Evolutionary conservation across 2,797 vertebrate genomes (phyloP).

Genomic region (Ptychadena robeensis): DNA sequence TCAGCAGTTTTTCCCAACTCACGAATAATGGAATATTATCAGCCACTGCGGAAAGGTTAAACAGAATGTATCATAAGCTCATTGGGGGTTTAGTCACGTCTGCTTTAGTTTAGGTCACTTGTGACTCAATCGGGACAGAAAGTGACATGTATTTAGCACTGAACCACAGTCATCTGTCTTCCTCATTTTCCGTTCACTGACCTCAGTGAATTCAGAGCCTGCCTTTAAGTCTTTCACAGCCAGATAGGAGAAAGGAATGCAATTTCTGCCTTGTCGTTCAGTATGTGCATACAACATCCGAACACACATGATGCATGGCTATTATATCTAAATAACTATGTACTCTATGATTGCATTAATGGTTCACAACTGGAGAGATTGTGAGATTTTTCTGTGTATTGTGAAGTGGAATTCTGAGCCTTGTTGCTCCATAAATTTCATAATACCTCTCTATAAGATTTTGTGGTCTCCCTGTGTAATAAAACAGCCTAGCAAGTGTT

Average conservation of each 20-base stretch:
- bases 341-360: constrained; percentile 36
- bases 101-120: constrained; percentile 50
- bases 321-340: constrained; percentile 27
- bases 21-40: constrained; percentile 26
- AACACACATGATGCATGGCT: constrained; percentile 26
- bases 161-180: constrained; percentile 49
- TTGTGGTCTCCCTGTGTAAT: constrained; percentile 43
- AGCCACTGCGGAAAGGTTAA: constrained; percentile 41
- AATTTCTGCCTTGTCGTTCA: constrained; percentile 39
- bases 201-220: constrained; percentile 47
- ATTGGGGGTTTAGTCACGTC: constrained; percentile 49
- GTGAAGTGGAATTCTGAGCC: constrained; percentile 30
- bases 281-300: constrained; percentile 17
- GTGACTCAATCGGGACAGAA: constrained; percentile 54
- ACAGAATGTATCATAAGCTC: constrained; percentile 30
- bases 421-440: constrained; percentile 51
- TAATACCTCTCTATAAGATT: constrained; percentile 52
- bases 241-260: constrained; percentile 23
- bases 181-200: constrained; percentile 53
- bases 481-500: constrained; percentile 49
- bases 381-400: constrained; percentile 40
- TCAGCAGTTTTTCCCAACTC: constrained; percentile 20
- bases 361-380: constrained; percentile 39
- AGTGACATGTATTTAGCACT: constrained; percentile 52
- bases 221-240: constrained; percentile 44